Percentiles rank a stretch among this genome's conserved stretches.
These are phyloP conservation scores for Tokudaia muenninki DNA, from an alignment of 2,797 vertebrate species.

Conservation along the genomic window DNA sequence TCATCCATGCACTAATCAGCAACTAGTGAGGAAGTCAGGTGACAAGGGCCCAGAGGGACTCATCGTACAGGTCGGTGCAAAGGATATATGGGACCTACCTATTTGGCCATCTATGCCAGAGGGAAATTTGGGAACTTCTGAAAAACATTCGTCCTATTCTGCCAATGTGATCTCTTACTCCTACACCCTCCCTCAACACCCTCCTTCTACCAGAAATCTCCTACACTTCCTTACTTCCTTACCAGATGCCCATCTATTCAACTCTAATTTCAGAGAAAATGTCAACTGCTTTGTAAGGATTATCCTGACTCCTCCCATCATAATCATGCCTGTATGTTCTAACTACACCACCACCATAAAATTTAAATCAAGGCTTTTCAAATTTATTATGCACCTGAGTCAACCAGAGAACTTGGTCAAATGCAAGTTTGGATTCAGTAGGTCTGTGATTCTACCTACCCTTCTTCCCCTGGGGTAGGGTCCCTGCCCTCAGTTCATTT, in stretches of 20 bases:
- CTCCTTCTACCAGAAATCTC: not conserved
- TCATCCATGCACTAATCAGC: not conserved
- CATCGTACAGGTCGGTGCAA: not conserved
- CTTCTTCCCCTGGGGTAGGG: not conserved
- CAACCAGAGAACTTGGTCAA: not conserved
- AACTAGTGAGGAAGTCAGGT: not conserved
- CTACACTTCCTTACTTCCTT: not conserved
- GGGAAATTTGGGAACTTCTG: not conserved
- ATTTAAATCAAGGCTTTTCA: conserved; percentile 44
- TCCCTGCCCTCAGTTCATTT: not conserved
- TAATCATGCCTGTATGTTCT: not conserved
- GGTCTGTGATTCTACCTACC: not conserved
- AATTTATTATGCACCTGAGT: not conserved
- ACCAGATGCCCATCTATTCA: not conserved
- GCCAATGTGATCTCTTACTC: not conserved
- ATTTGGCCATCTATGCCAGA: not conserved
- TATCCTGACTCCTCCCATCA: not conserved
- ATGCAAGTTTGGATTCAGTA: not conserved
- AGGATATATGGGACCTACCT: not conserved
- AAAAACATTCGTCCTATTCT: not conserved
- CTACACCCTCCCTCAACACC: not conserved
- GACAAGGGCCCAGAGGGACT: not conserved
- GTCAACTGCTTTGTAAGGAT: not conserved
- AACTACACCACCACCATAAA: not conserved
- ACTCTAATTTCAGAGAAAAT: not conserved